phyloP scores from a whole-genome alignment of 2,113 vertebrate species.

The Tricholaema leucomelas region DNA sequence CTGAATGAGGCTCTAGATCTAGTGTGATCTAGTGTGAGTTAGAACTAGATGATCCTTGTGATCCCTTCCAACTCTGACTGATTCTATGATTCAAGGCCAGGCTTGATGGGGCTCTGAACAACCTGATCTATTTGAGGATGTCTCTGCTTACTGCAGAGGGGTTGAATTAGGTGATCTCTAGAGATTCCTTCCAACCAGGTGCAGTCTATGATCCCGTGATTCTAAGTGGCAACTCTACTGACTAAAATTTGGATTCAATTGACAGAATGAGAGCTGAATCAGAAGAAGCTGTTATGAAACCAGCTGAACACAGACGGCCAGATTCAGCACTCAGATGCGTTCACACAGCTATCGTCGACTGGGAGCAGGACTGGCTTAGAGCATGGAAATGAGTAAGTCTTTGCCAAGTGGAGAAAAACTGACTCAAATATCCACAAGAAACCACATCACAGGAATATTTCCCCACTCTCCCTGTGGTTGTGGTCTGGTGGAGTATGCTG shows the following conservation, averaged over 20 bases:
- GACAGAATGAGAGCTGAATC: background rate
- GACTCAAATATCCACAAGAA: slow-evolving; percentile 27
- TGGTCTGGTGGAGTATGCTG: slow-evolving; percentile 20
- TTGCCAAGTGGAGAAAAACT: slow-evolving; percentile 3
- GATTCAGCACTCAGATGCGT: background rate
- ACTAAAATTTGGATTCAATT: background rate
- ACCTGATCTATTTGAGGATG: too few species aligned
- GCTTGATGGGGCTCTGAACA: too few species aligned
- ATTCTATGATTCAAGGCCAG: too few species aligned
- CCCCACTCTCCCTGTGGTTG: background rate
- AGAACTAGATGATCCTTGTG: too few species aligned
- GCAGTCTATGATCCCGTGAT: too few species aligned
- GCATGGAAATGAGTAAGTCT: background rate
- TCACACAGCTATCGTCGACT: background rate
- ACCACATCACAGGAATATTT: slow-evolving; percentile 38
- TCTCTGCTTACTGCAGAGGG: too few species aligned
- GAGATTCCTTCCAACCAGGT: too few species aligned
- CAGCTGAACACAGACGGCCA: background rate
- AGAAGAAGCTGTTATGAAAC: background rate
- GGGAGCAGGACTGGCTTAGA: background rate
- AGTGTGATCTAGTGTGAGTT: too few species aligned
- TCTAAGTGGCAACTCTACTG: background rate
- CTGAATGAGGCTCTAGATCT: too few species aligned
- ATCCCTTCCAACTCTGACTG: too few species aligned
- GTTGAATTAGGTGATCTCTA: too few species aligned